Percentiles rank a stretch among this genome's conserved stretches.
These are phyloP conservation scores for Pseudomugil gertrudae DNA, from an alignment of 2,797 vertebrate species.

Conservation along the genomic window DNA sequence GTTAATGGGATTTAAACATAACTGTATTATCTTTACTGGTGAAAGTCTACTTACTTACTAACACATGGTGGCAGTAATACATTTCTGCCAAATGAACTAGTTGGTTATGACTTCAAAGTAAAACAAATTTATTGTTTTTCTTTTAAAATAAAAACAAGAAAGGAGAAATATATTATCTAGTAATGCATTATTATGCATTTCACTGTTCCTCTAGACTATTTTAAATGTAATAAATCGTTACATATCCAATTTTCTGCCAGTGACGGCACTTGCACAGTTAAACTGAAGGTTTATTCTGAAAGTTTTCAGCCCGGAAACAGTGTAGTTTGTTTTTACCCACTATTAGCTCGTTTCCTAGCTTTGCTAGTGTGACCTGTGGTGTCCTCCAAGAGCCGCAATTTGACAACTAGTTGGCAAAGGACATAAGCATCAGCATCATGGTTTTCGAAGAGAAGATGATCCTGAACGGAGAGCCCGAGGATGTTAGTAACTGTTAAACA, in stretches of 20 bases:
- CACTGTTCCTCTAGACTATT: neutral
- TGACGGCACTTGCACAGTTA: too few species aligned
- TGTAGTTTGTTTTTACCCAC: neutral
- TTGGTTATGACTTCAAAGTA: conserved; percentile 19
- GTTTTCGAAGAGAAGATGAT: conserved; percentile 83
- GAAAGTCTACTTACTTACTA: too few species aligned
- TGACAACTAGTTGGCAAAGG: conserved; percentile 31
- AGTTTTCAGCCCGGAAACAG: conserved; percentile 8
- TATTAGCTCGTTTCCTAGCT: neutral
- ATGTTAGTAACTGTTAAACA: conserved; percentile 46
- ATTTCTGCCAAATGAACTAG: neutral
- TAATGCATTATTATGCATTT: neutral
- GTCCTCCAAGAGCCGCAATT: conserved; percentile 60
- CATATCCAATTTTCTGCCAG: neutral
- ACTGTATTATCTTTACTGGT: too few species aligned
- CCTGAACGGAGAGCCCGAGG: conserved; percentile 80
- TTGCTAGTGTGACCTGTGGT: conserved; percentile 56
- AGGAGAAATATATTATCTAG: too few species aligned
- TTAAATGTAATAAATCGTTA: neutral
- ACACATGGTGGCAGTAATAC: neutral
- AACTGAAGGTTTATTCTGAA: conserved; percentile 45
- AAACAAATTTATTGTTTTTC: neutral
- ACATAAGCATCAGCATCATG: conserved; percentile 63
- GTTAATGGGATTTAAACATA: too few species aligned
- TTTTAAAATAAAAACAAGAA: neutral